Evolutionary conservation across 2,888 invertebrate species (phyloP).

Genomic region (Oxycera nigricornis): DNA sequence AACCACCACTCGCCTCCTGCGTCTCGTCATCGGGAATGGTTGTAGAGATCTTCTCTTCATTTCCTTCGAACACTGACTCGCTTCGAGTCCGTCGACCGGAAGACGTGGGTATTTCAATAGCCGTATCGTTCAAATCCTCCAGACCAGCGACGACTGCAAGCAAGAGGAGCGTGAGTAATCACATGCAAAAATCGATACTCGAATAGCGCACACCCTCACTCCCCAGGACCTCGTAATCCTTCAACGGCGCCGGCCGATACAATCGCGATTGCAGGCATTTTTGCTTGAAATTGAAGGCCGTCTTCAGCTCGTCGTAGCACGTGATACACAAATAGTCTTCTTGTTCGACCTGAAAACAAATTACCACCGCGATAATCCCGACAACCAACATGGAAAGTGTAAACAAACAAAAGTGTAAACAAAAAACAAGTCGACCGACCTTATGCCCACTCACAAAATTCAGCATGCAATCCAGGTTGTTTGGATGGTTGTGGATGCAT

Average conservation of each 20-base stretch:
- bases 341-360: slow-evolving; percentile 32
- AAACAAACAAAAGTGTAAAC: neutral
- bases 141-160: neutral
- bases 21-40: slow-evolving; percentile 23
- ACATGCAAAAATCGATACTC: neutral
- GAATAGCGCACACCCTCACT: neutral
- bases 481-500: slow-evolving; percentile 34
- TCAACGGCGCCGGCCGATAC: slow-evolving; percentile 22
- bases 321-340: slow-evolving; percentile 44
- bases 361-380: no score
- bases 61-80: neutral
- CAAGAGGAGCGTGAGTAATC: neutral
- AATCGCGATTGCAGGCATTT: slow-evolving; percentile 44
- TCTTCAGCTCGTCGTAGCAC: slow-evolving; percentile 46
- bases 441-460: slow-evolving; percentile 21
- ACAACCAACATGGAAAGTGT: neutral
- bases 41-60: slow-evolving; percentile 29
- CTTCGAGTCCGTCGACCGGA: neutral
- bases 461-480: slow-evolving; percentile 39
- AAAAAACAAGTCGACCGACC: slow-evolving; percentile 14
- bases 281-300: slow-evolving; percentile 44
- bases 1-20: neutral
- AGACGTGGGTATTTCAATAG: slow-evolving; percentile 4
- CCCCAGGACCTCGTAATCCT: neutral
- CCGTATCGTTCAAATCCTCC: neutral